phyloP scores from a whole-genome alignment of 2,113 vertebrate species.

The Poeciliopsis occidentalis region DNA sequence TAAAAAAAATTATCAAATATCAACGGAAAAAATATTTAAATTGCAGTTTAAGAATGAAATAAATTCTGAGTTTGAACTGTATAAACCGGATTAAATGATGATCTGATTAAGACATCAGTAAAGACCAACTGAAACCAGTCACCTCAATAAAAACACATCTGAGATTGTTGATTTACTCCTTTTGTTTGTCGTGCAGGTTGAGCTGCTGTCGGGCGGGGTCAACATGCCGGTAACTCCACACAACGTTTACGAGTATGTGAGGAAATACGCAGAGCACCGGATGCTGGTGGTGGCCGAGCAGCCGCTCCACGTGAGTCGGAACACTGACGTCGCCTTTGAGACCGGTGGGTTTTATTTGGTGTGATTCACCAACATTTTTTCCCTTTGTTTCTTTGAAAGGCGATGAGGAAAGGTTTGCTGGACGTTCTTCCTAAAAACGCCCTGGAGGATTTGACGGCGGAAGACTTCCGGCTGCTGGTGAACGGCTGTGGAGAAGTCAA shows the following conservation, averaged over 20 bases:
- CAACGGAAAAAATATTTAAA: no score
- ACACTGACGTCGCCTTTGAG: not conserved
- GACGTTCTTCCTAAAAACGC: slow-evolving; percentile 98
- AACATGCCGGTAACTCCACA: slow-evolving; percentile 99
- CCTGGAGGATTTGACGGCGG: slow-evolving; percentile 96
- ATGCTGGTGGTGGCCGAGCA: slow-evolving; percentile 98
- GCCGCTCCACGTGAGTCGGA: slow-evolving; percentile 90
- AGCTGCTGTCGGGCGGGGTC: slow-evolving; percentile 95
- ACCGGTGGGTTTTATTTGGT: not conserved
- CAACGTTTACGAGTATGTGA: slow-evolving; percentile 98
- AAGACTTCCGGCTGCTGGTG: slow-evolving; percentile 97
- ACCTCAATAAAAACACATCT: not conserved
- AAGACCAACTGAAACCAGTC: no score
- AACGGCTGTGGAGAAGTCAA: slow-evolving; percentile 99
- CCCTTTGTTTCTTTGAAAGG: slow-evolving; percentile 75
- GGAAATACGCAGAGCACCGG: slow-evolving; percentile 97
- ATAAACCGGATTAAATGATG: no score
- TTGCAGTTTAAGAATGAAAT: no score
- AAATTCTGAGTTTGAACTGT: no score
- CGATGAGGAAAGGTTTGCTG: slow-evolving; percentile 97
- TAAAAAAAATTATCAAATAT: no score
- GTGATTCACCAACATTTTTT: not conserved
- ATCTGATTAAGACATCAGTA: no score
- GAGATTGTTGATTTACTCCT: not conserved
- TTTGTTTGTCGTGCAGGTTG: slow-evolving; percentile 83